These are phyloP conservation scores for Argyresthia albistria DNA, from an alignment of 2,888 invertebrate genomes.

Conservation along the genomic window DNA sequence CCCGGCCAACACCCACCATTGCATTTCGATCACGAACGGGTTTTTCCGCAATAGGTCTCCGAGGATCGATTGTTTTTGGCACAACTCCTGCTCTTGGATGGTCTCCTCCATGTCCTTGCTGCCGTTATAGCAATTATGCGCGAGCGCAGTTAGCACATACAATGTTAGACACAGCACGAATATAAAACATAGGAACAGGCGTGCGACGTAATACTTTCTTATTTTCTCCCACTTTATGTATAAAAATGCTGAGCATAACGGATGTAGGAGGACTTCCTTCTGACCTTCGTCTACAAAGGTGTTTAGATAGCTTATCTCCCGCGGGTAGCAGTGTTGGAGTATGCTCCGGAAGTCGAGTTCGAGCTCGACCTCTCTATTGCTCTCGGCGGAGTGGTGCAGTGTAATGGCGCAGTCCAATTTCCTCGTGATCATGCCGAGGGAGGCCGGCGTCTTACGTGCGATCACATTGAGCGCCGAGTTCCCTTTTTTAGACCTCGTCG, in stretches of 20 bases:
- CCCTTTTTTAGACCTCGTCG: conserved; percentile 88
- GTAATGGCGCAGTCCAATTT: conserved; percentile 87
- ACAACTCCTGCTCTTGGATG: conserved; percentile 80
- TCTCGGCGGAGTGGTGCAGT: conserved; percentile 83
- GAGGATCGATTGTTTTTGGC: conserved; percentile 84
- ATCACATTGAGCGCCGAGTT: conserved; percentile 89
- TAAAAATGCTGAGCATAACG: conserved; percentile 88
- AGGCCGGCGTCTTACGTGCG: conserved; percentile 88
- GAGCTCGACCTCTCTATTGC: conserved; percentile 85
- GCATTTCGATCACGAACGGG: conserved; percentile 84
- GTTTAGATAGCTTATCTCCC: conserved; percentile 89
- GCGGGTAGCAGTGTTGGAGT: conserved; percentile 85
- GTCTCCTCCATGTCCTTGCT: conserved; percentile 83
- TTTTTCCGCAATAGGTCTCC: conserved; percentile 83
- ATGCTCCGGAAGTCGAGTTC: conserved; percentile 87
- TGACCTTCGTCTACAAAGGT: conserved; percentile 92
- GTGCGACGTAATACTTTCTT: conserved; percentile 87
- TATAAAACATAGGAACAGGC: conserved; percentile 83
- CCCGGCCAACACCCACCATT: conserved; percentile 86
- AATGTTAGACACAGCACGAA: conserved; percentile 86
- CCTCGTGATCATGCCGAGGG: conserved; percentile 85
- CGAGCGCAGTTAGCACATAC: conserved; percentile 86
- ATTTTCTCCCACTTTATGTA: conserved; percentile 94
- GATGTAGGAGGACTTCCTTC: conserved; percentile 89
- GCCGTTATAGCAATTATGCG: conserved; percentile 89